Base-by-base conservation (phyloP, 2,113 vertebrate genomes). In the Pardalotus punctatus region DNA sequence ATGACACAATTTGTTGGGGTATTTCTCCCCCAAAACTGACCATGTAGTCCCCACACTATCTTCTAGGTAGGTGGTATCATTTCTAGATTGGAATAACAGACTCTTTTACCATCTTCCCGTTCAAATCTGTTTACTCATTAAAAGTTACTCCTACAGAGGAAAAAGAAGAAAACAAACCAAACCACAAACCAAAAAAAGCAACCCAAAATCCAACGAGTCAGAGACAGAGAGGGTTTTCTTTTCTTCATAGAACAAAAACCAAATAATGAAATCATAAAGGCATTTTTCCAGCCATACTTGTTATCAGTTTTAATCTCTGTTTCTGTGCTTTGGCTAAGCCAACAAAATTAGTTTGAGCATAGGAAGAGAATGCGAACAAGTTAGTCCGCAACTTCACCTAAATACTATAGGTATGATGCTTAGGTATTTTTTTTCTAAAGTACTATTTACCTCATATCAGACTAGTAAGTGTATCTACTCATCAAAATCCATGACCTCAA, bases 171-270 rank as follows among this genome's bases (percentile, higher is more conserved):
- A 28, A 28, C 10, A 29, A 58, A n/a, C 45, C 7, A 61, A 64
- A 35, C 14, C 5, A 36, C 23, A 65, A 65, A 40, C 7, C 4
- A 58, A 36, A n/a, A 42, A 65, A 20, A 35, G 2, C 9, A 67
- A 36, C 7, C 12, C 24, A 19, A 69, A n/a, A 8, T 11, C 4
- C 3, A 54, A 2, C 0, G 29, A 3, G 4, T 50, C 7, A 78
- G 56, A 40, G 38, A 20, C 12, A 60, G 29, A 70, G 33, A 66
- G 3, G 0, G 3, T 51, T 85, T 71, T 38, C 8, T 71, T 79
- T 85, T 17, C 13, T 64, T 83, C 16, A 7, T 7, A 48, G 23
- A 70, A 77, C 9, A 67, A 93, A 94, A 86, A 14, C 0, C 3
- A 61, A 61, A 61, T 69, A 65, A 80, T 25, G 7, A 28, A 74